Evolutionary conservation across 2,113 vertebrate genomes (phyloP).

Genomic region (Mohoua ochrocephala): DNA sequence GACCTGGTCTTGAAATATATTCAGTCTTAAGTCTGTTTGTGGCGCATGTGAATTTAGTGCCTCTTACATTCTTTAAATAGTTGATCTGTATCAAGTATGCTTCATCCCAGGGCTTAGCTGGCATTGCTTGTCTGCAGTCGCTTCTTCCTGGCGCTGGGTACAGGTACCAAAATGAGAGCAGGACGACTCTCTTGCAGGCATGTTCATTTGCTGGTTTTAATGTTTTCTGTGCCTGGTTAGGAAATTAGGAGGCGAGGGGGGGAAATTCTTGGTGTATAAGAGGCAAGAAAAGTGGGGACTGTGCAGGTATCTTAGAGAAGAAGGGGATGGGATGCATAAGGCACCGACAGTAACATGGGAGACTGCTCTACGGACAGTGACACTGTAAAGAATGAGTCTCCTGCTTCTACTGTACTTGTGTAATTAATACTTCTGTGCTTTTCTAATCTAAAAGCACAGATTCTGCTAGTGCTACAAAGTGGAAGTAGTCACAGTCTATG

Average conservation of each 20-base stretch:
- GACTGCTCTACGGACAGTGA: neutral
- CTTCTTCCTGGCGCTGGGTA: neutral
- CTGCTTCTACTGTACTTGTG: neutral
- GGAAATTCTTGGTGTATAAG: neutral
- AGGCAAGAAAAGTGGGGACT: neutral
- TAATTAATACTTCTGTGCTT: neutral
- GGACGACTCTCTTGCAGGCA: neutral
- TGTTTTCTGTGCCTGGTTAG: neutral
- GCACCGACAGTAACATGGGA: neutral
- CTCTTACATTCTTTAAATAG: slow-evolving; percentile 63
- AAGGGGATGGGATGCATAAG: neutral
- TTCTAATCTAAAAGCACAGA: neutral
- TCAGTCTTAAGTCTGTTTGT: neutral
- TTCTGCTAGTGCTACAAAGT: neutral
- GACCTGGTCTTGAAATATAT: neutral
- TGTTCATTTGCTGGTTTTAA: neutral
- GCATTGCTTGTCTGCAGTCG: neutral
- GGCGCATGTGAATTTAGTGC: neutral
- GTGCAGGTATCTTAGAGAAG: neutral
- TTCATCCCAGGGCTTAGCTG: slow-evolving; percentile 42
- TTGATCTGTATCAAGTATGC: slow-evolving; percentile 46
- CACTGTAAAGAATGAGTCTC: neutral
- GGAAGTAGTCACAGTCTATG: neutral
- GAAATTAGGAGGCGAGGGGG: neutral
- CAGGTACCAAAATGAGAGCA: neutral